Evolutionary conservation across 1,140 invertebrate genomes (phyloP).

Genomic region (Mylabris phalerata): DNA sequence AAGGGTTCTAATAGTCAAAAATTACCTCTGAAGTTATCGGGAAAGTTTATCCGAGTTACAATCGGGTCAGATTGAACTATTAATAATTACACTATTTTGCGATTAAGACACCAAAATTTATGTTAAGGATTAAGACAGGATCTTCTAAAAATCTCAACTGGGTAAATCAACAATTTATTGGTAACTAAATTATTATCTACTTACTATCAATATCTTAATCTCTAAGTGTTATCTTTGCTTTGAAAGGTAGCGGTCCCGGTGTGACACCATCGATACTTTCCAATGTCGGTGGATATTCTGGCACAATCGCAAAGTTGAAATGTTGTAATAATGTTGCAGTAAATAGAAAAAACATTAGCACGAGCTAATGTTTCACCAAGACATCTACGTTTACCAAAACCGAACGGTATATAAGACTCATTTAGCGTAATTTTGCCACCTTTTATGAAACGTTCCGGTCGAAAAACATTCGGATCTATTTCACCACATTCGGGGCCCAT

Average conservation of each 20-base stretch:
- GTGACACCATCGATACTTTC: constrained; percentile 67
- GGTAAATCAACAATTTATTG: no score
- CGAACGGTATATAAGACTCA: constrained; percentile 71
- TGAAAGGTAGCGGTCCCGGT: constrained; percentile 61
- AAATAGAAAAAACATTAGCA: constrained; percentile 80
- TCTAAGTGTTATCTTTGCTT: constrained; percentile 55
- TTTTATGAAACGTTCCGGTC: constrained; percentile 70
- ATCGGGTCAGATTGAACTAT: no score
- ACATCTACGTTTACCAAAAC: constrained; percentile 74
- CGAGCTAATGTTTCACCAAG: constrained; percentile 78
- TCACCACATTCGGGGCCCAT: constrained; percentile 62
- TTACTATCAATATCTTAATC: no score
- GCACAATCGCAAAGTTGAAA: constrained; percentile 59
- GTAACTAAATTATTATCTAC: not conserved
- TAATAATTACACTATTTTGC: no score
- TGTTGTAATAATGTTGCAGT: constrained; percentile 70
- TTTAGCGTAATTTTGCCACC: constrained; percentile 58
- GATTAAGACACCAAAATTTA: no score
- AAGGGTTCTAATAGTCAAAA: no score
- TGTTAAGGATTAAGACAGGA: no score
- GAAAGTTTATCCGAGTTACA: no score
- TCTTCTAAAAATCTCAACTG: no score
- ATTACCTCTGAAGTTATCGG: no score
- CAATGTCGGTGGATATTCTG: constrained; percentile 55
- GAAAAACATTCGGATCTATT: constrained; percentile 63